Evolutionary conservation across 2,888 invertebrate species (phyloP), one percentile per base, ranked within the genome.

Genomic region (Litoditis marina): DNA sequence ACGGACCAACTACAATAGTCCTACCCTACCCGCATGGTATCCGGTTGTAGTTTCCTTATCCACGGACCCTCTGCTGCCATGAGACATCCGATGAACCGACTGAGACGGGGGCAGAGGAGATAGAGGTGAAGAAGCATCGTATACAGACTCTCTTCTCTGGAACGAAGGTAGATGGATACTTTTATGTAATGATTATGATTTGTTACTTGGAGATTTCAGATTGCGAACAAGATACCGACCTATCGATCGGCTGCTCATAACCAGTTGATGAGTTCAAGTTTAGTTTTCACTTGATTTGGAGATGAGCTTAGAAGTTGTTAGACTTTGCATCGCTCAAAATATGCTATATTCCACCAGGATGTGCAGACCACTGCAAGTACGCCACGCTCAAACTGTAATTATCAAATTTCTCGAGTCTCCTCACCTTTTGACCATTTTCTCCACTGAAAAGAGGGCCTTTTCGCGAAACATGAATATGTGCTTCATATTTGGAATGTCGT

Each of bases 391-490:
- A n/a, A n/a, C n/a, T n/a, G 7, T 34, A 2, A 51, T 32, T 13
- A 25, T n/a, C n/a, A 6, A 32, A 36, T 8, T n/a, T 28, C 2
- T 22, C 34, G 16, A 39, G 36, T 32, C 47, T 13, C 30, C 44
- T 27, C 30, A 59, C 60, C 64, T 30, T 27, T 46, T 13, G 8
- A 60, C n/a, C n/a, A 65, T 25, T 28, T 56, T 49, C 57, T 65
- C 65, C 19, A 56, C 46, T 16, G 57, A 52, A 11, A n/a, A 32
- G 13, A 61, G 39, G 0, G 60, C 65, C 8, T 60, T 60, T 53
- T 57, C 56, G 11, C 65, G 44, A 57, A 65, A 65, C 65, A 65
- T 65, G 53, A 65, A 65, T 27, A 65, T 61, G 36, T 65, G 60
- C 53, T 61, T 60, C 32, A 65, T 16, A 19, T 61, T 44, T 16